Conservation (phyloP, 2,888 invertebrate species). For the Acrocyrtus sp. region DNA sequence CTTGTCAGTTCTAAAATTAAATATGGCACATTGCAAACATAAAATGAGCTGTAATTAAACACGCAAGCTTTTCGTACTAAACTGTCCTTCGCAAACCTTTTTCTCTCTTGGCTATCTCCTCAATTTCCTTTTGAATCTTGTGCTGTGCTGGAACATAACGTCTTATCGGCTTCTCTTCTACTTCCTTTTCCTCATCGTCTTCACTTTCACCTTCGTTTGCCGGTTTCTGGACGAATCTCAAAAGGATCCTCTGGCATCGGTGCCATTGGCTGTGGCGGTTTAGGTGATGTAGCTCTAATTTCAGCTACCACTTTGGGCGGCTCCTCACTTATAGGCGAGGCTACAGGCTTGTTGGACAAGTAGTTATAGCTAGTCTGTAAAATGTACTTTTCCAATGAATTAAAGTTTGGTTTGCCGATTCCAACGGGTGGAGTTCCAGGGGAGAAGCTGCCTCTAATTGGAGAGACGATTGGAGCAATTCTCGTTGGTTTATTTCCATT, state of each 20-base stretch:
- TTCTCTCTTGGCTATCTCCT: conserved; percentile 56
- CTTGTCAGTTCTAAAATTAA: conserved; percentile 50
- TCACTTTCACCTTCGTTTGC: conserved; percentile 24
- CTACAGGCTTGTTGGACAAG: conserved; percentile 10
- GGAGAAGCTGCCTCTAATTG: conserved; percentile 11
- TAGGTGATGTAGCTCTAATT: background rate
- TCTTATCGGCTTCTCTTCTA: conserved; percentile 52
- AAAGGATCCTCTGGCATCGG: conserved; percentile 37
- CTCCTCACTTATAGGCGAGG: background rate
- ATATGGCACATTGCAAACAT: too few species aligned
- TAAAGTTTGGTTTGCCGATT: conserved; percentile 38
- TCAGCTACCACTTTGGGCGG: background rate
- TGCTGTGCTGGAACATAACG: conserved; percentile 58
- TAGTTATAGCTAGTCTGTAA: conserved; percentile 39
- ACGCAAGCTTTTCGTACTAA: background rate
- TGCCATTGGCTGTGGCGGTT: background rate
- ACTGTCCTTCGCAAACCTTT: conserved; percentile 42
- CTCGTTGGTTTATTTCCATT: conserved; percentile 35
- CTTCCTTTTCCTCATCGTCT: conserved; percentile 33
- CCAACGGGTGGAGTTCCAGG: conserved; percentile 6
- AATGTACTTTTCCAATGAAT: conserved; percentile 46
- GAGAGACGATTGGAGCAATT: conserved; percentile 32
- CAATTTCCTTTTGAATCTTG: conserved; percentile 55
- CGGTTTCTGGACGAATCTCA: conserved; percentile 35
- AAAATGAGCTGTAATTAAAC: background rate